Evolutionary conservation across 2,113 vertebrate species (phyloP).

Genomic region (Perca schrenkii): DNA sequence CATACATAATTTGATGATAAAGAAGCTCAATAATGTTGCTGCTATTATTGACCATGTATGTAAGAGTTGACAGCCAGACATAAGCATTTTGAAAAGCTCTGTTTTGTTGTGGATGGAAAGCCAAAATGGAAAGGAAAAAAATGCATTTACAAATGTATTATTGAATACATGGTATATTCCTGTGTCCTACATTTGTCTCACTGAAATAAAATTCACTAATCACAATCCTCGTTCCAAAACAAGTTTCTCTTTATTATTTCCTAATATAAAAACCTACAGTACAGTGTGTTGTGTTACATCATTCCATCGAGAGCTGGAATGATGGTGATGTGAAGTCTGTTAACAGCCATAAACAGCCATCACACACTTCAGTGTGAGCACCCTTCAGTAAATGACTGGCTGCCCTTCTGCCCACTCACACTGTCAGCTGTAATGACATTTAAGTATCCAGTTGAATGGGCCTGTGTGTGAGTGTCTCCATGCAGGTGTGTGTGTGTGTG

Average conservation of each 20-base stretch:
- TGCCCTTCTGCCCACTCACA: conserved; percentile 62
- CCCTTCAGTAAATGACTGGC: conserved; percentile 68
- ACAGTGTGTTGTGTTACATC: neutral
- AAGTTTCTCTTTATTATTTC: neutral
- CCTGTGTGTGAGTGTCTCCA: conserved; percentile 23
- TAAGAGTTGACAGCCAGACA: too few relatives aligned
- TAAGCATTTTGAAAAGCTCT: too few relatives aligned
- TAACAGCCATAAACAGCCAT: conserved; percentile 61
- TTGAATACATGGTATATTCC: neutral
- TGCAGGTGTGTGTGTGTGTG: neutral
- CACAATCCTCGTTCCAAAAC: neutral
- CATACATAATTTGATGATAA: neutral
- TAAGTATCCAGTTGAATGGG: conserved; percentile 53
- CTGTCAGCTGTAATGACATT: conserved; percentile 69
- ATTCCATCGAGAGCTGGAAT: conserved; percentile 3
- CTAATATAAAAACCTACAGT: neutral
- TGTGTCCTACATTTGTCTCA: neutral
- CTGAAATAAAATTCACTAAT: neutral
- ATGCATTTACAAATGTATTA: neutral
- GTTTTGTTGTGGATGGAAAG: too few relatives aligned
- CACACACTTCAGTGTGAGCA: conserved; percentile 59
- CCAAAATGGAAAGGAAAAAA: too few relatives aligned
- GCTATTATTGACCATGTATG: too few relatives aligned
- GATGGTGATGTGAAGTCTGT: conserved; percentile 41
- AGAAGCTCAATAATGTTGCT: neutral